Base-by-base conservation (phyloP, 2,113 vertebrate species). In the Ceyx cyanopectus region DNA sequence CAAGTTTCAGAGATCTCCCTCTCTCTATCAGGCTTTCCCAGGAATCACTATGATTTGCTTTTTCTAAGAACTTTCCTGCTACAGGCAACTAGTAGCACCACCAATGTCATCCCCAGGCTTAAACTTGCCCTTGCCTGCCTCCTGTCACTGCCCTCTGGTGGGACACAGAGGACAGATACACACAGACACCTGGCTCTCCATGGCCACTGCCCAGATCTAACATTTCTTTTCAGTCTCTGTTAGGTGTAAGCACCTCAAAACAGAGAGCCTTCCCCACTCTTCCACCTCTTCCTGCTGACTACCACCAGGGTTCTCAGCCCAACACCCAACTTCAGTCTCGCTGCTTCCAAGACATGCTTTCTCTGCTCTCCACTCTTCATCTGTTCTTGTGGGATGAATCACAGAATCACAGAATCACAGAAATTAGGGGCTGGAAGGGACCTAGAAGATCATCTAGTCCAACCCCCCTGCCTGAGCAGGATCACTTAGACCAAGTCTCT, bases 1-100 rank as follows among this genome's bases (percentile, higher is more conserved):
- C 86, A 95, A 76, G 89, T 90, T 93, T 82, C 82, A 89, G 68
- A 85, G 72, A n/a, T 75, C 41, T 81, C 41, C 54, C 74, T 77
- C 85, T 94, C 87, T 93, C 93, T 27, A 15, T 85, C 21, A 37
- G 69, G 58, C 77, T 82, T 90, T 90, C 77, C 79, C 53, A 57
- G 50, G 53, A 89, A 95, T 84, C 16, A 10, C 56, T 67, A 26
- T 24, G 7, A 29, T 83, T 57, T 87, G 16, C 19, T 45, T 14
- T 48, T 65, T 66, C 60, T 27, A 58, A 37, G 57, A 89, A n/a
- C 24, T 76, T 74, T 30, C 32, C 58, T 76, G 32, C 20, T 60
- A 43, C 5, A 7, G 14, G 23, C 9, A 76, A 48, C 37, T 43
- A 10, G 10, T 30, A 57, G 50, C 37, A 81, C 12, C 30, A 56